phyloP scores from a whole-genome alignment of 2,113 vertebrate genomes.

The Tyrannus savana region DNA sequence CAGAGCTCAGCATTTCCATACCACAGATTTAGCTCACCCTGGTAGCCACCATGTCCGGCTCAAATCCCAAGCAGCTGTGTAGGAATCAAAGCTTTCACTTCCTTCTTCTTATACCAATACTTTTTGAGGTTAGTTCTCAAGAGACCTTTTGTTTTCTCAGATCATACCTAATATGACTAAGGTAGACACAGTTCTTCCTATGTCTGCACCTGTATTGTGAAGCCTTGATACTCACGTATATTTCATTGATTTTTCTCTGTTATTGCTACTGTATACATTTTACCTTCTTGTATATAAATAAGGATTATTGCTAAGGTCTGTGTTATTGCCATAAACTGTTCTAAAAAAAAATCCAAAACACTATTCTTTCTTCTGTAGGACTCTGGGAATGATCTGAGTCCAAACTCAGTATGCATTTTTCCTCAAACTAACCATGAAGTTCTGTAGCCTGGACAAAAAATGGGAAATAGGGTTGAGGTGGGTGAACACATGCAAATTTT shows the following conservation, averaged over 20 bases:
- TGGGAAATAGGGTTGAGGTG: not conserved
- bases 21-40: not conserved
- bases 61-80: not conserved
- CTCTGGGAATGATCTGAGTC: not conserved
- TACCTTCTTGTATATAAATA: not conserved
- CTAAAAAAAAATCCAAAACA: not conserved
- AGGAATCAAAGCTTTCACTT: not conserved
- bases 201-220: not conserved
- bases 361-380: not conserved
- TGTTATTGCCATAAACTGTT: not conserved
- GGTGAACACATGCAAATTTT: not conserved
- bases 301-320: not conserved
- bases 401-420: not conserved
- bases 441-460: not conserved
- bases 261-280: not conserved
- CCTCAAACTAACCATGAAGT: not conserved
- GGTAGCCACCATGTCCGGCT: not conserved
- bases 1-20: not conserved
- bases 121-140: not conserved
- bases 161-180: not conserved
- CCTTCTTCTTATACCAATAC: not conserved
- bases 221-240: not conserved
- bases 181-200: not conserved
- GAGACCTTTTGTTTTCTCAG: not conserved
- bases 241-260: slow-evolving; percentile 14